Base-by-base conservation (phyloP, 23 tunicate species). In the Diplosoma virens region DNA sequence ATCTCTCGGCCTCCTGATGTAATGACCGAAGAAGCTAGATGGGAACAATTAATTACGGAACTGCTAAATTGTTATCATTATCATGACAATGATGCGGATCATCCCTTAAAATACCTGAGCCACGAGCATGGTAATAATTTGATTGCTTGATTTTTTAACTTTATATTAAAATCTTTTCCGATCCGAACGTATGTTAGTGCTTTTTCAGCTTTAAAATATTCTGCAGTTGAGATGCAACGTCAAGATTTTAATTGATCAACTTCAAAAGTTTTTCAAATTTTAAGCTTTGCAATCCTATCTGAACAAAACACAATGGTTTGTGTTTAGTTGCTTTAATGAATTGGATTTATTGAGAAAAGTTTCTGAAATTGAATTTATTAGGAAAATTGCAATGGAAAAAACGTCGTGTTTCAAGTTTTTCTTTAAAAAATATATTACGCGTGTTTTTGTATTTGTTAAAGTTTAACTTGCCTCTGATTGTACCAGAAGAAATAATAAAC, bases 1-100 rank as follows among this genome's bases (percentile, higher is more conserved):
- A 47, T 72, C 6, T 72, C 78, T 24, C 32, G 61, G 2, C 78
- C 78, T 3, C 34, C 78, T 18, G 61, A 72, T 30, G 46, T 48
- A 11, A 23, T 4, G 21, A 5, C 23, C 37, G 61, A 47, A 5
- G 47, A 1, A 3, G 61, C 25, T 11, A 35, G 25, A 36, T 72
- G 78, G 78, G 59, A 50, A 27, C 60, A 72, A 2, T 18, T 16
- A 3, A 22, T 72, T 18, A 24, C 14, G 20, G 78, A 72, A 3
- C 23, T 72, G 4, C 60, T 72, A 32, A 47, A 47, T 4, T 22
- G 17, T 16, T 47, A 24, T 47, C 59, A 72, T 67, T 67, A 4
- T 52, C 52, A 35, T 7, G 28, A 67, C 11, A 23, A 34, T 21
- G 24, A 35, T 27, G 6, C 69, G 2, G 50, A 41, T 7, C 14